Evolutionary conservation across 2,888 invertebrate genomes (phyloP), one percentile per base, ranked within the genome.

Genomic region (Palloptera scutellata): DNA sequence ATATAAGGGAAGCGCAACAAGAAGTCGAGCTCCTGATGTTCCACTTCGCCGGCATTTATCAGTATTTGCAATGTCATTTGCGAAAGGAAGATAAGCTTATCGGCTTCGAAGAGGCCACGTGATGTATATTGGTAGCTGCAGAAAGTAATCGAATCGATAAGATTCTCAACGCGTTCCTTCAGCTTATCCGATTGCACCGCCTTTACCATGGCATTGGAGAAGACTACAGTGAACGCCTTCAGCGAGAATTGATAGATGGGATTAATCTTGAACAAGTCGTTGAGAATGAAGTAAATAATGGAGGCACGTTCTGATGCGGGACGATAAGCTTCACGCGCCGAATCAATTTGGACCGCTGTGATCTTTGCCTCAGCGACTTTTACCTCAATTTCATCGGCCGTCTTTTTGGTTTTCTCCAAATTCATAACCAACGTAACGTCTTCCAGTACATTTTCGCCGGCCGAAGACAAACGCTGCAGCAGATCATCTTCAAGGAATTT

Each of bases 191-290:
- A 88, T 0, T 87, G 84, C 6, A 88, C 87, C 0, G 96, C 92
- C 66, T 87, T 87, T 15, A 86, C 85, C 57, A 97, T 89, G 0
- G 97, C 95, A 73, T 92, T 93, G 76, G 78, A 73, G 84, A 97
- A 97, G 4, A 97, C 96, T 0, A 93, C 92, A 76, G 92, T 94
- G 86, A 96, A 97, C 0, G 97, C 95, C 85, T 97, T 97, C 66
- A 97, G 86, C 0, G 97, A 97, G 86, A 97, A 97, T 84, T 97
- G 96, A 85, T 98, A 98, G 81, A 98, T 94, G 55, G 94, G 94
- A 85, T 97, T 96, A 77, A 97, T 96, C 84, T 94, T 94, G 86
- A 91, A 90, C 61, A 98, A 85, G 78, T 97, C 97, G 80, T 95
- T 97, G 69, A 98, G 86, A 70, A 97, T 94, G 83, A 98, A 98